These are phyloP conservation scores for Neria commutata DNA, from an alignment of 2,888 invertebrate genomes.

Conservation along the genomic window DNA sequence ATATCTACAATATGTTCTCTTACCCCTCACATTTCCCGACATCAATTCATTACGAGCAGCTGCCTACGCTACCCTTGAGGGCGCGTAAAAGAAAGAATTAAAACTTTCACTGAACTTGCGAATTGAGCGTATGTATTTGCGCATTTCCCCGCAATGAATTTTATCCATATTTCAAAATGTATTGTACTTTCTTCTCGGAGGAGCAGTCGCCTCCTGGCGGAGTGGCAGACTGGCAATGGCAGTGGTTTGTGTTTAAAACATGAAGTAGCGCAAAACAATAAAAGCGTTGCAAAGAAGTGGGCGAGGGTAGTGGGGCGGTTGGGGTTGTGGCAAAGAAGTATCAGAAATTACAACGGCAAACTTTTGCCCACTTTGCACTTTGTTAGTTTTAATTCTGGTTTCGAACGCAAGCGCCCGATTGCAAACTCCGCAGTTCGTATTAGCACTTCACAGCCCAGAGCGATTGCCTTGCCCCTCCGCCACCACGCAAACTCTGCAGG, in stretches of 20 bases:
- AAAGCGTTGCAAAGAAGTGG: no score
- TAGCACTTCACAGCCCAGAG: no score
- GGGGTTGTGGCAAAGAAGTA: no score
- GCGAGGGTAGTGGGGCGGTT: no score
- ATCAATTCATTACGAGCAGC: background rate
- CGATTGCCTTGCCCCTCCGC: background rate
- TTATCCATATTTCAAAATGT: slow-evolving; percentile 52
- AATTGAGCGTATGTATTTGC: background rate
- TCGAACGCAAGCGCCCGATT: background rate
- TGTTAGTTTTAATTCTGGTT: slow-evolving; percentile 1
- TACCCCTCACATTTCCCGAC: background rate
- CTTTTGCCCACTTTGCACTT: slow-evolving; percentile 1
- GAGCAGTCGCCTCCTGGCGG: no score
- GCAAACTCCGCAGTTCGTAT: no score
- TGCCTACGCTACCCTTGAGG: background rate
- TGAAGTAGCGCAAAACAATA: no score
- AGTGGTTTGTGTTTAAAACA: no score
- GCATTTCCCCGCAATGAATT: slow-evolving; percentile 54
- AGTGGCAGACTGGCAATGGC: no score
- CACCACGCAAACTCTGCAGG: background rate
- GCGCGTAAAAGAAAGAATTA: background rate
- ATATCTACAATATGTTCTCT: background rate
- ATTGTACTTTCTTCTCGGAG: no score
- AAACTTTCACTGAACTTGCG: slow-evolving; percentile 4
- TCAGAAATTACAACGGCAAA: no score